Conservation (phyloP, 1,140 invertebrate species). For the Phenacoccus solenopsis region DNA sequence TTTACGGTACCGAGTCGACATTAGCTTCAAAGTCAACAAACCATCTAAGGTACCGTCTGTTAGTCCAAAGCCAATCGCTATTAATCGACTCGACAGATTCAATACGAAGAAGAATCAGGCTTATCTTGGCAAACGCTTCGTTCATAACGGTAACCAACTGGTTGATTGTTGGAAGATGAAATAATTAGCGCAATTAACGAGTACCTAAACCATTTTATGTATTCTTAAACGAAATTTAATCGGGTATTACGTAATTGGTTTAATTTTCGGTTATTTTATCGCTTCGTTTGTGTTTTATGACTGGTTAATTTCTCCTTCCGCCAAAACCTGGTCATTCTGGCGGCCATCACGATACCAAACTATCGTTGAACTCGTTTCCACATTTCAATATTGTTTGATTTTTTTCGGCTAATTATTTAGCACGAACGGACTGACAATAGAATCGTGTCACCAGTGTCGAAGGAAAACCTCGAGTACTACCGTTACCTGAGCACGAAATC, state of each 20-base stretch:
- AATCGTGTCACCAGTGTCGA: not conserved
- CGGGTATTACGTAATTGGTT: not conserved
- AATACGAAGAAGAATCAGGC: no score
- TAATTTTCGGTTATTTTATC: not conserved
- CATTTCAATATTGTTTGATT: not conserved
- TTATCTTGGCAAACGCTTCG: no score
- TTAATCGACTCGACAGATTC: no score
- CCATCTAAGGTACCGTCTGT: no score
- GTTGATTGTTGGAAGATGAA: not conserved
- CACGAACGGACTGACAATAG: not conserved
- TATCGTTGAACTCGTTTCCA: no score
- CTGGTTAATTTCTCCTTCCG: not conserved
- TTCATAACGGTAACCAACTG: not conserved
- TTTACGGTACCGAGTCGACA: no score
- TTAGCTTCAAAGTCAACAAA: no score
- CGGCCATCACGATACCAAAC: not conserved
- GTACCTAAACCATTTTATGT: not conserved
- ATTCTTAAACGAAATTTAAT: not conserved
- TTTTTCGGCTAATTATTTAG: not conserved
- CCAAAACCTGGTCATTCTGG: not conserved
- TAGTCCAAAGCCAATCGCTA: no score
- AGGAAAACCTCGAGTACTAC: not conserved
- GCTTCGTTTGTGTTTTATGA: not conserved
- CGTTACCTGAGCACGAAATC: not conserved
- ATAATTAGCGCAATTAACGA: not conserved